These are phyloP conservation scores for Aphrocallistes beatrix DNA, from an alignment of 37 sponge, comb jelly and placozoan species.

Conservation along the genomic window DNA sequence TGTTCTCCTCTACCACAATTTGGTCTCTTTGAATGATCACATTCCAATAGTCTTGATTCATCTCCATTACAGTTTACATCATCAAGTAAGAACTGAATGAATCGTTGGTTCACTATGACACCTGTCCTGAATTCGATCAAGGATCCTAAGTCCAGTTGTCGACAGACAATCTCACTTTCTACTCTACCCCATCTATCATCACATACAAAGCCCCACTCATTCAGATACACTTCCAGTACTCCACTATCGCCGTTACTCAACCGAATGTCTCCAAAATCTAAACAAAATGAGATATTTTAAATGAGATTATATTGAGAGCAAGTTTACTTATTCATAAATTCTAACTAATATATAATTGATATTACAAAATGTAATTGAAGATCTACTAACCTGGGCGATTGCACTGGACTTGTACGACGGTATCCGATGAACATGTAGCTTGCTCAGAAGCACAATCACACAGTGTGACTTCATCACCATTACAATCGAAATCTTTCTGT, in stretches of 20 bases:
- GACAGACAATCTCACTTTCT: background rate
- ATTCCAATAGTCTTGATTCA: background rate
- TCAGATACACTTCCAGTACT: background rate
- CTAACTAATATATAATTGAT: too few relatives aligned
- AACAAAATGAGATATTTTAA: too few relatives aligned
- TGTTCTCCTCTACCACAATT: background rate
- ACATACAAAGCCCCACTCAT: background rate
- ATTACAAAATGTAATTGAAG: too few relatives aligned
- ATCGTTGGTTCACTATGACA: background rate
- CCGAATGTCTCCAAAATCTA: background rate
- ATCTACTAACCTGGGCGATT: background rate
- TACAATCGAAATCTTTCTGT: background rate
- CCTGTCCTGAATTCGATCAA: background rate
- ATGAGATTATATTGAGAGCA: too few relatives aligned
- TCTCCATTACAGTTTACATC: background rate
- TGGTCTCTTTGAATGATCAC: background rate
- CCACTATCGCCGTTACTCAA: background rate
- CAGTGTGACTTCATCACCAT: background rate
- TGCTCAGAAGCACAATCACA: background rate
- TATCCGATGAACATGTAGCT: background rate
- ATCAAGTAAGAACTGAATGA: background rate
- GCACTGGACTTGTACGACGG: background rate
- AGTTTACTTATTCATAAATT: too few relatives aligned
- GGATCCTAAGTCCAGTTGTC: background rate
- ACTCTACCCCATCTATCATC: background rate